A percentile compares a stretch with the other conserved stretches of the same genome.
Evolutionary conservation across 2,113 vertebrate genomes (phyloP).

Genomic region (Montifringilla adamsi): DNA sequence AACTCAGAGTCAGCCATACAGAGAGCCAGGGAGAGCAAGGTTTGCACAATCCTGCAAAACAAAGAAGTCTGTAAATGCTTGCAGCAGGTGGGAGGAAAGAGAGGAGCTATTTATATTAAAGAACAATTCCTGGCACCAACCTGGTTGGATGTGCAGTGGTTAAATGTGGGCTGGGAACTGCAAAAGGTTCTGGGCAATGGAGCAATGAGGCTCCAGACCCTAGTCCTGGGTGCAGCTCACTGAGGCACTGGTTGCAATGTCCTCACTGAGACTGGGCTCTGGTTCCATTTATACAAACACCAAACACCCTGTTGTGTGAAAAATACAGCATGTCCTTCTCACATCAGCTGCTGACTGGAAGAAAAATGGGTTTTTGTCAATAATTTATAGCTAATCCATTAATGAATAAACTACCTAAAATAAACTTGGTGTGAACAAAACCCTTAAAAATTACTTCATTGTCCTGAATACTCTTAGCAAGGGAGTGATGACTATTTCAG

Average conservation of each 20-base stretch:
- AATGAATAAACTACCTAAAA: neutral
- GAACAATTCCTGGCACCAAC: neutral
- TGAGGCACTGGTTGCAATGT: neutral
- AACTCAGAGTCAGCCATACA: neutral
- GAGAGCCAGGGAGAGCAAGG: neutral
- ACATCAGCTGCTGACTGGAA: neutral
- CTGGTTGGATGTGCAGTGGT: neutral
- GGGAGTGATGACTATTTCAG: neutral
- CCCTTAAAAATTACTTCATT: neutral
- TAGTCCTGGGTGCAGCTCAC: neutral
- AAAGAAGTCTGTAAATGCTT: conserved; percentile 8
- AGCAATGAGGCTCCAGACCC: neutral
- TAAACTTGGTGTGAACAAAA: neutral
- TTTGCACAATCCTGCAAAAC: conserved; percentile 5
- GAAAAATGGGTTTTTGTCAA: neutral
- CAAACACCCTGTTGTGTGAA: neutral
- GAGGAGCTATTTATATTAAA: conserved; percentile 7
- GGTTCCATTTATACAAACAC: neutral
- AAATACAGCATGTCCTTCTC: neutral
- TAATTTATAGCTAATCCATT: neutral
- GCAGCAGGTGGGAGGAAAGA: neutral
- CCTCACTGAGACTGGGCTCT: neutral
- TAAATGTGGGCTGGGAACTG: neutral
- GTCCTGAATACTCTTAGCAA: neutral
- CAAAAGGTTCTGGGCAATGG: neutral